Base-by-base conservation (phyloP, 2,797 vertebrate genomes). In the Onychomys arenicola region DNA sequence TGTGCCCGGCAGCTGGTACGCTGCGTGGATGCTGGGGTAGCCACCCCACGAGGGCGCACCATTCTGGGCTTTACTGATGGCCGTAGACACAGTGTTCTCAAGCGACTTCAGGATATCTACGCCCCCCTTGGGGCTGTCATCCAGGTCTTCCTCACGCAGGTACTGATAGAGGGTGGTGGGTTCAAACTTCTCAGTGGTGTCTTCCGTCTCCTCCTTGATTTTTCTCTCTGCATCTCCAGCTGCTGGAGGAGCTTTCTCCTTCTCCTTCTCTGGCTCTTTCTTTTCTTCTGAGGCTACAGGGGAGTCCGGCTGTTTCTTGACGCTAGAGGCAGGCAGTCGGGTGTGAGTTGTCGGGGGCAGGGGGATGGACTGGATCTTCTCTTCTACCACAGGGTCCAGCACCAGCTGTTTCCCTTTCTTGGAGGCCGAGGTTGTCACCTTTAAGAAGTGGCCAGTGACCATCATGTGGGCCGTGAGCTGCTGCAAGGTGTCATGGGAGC, bases 401-500 rank as follows among this genome's bases (percentile, higher is more conserved):
- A 99, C 99, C 61, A 99, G 98, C 97, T 99, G 99, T 97, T 99
- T 99, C 37, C 99, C 99, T 96, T 99, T 99, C 98, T 99, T 99
- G 94, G 99, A 99, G 89, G 99, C 99, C 14, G 99, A 99, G 98
- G 99, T 99, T 63, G 99, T 99, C 94, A 99, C 99, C 98, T 99
- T 99, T 85, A 99, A 97, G 98, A 99, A 99, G 98, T 99, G 99
- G 96, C 99, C 99, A 0, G 99, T 99, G 97, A 99, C 99, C 99
- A 99, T 99, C 99, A 99, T 99, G 97, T 99, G 99, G 96, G 99
- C 99, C 0, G 99, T 99, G 95, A 99, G 99, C 98, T 99, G 99
- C 97, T 99, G 99, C 98, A 99, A 98, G 90, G 99, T 99, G 95
- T 99, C 99, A 59, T 99, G 99, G 69, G 99, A 99, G 98, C 99